Evolutionary conservation across 2,888 invertebrate species (phyloP).

Genomic region (Caenorhabditis sp.): DNA sequence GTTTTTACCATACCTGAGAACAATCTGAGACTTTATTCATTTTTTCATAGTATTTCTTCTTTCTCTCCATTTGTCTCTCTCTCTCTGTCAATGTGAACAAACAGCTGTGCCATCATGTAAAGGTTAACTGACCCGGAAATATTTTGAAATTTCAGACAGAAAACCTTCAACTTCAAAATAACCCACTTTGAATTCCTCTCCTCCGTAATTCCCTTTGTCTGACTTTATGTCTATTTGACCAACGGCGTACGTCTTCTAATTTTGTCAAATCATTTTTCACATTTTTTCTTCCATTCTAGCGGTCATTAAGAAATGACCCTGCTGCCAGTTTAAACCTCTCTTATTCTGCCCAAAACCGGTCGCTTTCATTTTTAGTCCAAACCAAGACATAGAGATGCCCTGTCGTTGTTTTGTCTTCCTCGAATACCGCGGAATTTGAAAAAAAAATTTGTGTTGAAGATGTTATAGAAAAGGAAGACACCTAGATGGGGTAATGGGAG

Average conservation of each 20-base stretch:
- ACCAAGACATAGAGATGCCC: slow-evolving; percentile 38
- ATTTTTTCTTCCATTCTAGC: slow-evolving; percentile 31
- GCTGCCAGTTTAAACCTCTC: slow-evolving; percentile 34
- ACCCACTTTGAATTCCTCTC: background rate
- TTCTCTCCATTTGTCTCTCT: background rate
- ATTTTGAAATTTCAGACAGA: background rate
- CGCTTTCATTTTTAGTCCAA: slow-evolving; percentile 25
- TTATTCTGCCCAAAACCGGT: slow-evolving; percentile 19
- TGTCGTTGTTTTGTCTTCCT: slow-evolving; percentile 38
- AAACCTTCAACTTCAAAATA: background rate
- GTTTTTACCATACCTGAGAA: no score
- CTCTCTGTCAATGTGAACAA: background rate
- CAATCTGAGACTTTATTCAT: no score
- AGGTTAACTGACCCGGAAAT: background rate
- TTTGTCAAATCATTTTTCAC: slow-evolving; percentile 45
- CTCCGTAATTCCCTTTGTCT: slow-evolving; percentile 40
- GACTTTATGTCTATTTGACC: slow-evolving; percentile 15
- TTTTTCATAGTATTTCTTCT: no score
- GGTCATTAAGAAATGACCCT: slow-evolving; percentile 45
- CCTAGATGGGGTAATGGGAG: slow-evolving; percentile 4
- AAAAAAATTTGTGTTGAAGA: slow-evolving; percentile 6
- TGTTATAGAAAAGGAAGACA: background rate
- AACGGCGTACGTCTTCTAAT: slow-evolving; percentile 11
- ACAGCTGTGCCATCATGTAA: background rate
- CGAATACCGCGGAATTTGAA: slow-evolving; percentile 28